These are phyloP conservation scores for Danio jaintianensis DNA, from an alignment of 2,797 vertebrate genomes.

Conservation along the genomic window DNA sequence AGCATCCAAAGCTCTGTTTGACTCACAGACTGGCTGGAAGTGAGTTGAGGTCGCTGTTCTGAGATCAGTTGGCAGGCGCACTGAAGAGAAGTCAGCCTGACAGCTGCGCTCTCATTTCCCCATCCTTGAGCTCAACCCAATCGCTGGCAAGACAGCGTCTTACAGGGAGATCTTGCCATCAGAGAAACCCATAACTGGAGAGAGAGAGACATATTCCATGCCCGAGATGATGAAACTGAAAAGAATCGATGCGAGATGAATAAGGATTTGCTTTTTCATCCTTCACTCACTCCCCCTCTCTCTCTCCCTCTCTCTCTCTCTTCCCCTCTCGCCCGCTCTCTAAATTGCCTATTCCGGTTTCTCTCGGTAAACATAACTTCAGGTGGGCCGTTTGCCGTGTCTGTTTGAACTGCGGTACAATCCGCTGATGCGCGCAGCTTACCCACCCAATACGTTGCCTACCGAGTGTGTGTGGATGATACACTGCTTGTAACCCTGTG, in stretches of 20 bases:
- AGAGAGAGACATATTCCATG: constrained; percentile 30
- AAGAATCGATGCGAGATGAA: constrained; percentile 43
- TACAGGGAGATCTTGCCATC: constrained; percentile 36
- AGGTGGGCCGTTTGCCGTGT: constrained; percentile 45
- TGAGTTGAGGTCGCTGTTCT: constrained; percentile 29
- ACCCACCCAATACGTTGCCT: constrained; percentile 34
- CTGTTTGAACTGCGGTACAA: constrained; percentile 43
- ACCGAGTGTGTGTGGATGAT: constrained; percentile 37
- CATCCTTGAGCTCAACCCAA: constrained; percentile 44
- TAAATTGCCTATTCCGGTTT: constrained; percentile 41
- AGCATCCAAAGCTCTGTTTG: constrained; percentile 12
- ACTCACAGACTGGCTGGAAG: constrained; percentile 13
- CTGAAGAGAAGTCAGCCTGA: constrained; percentile 29
- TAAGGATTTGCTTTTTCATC: constrained; percentile 33
- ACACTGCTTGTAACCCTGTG: constrained; percentile 45
- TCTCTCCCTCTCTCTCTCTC: constrained; percentile 14
- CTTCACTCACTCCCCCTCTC: constrained; percentile 28
- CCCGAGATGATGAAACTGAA: constrained; percentile 40
- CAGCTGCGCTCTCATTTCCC: constrained; percentile 38
- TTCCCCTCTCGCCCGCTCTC: constrained; percentile 9
- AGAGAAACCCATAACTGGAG: constrained; percentile 31
- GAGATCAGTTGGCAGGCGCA: constrained; percentile 40
- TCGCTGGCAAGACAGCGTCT: constrained; percentile 26
- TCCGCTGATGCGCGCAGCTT: constrained; percentile 25
- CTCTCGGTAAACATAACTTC: constrained; percentile 36